Base-by-base conservation (phyloP, 2,888 invertebrate species). In the Pelosia muscerda region DNA sequence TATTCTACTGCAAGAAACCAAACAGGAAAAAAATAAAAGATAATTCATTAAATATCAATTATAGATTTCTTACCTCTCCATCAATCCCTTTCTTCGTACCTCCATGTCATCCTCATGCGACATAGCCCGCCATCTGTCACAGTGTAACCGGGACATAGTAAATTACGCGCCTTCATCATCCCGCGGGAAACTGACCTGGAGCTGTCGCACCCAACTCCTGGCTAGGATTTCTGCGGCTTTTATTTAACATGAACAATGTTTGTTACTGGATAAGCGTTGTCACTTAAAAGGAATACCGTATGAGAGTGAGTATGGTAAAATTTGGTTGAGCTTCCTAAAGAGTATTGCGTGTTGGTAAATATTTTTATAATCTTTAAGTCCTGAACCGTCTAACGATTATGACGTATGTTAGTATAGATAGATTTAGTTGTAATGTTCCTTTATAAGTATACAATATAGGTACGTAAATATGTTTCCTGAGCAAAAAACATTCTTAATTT, bases 141-240 rank as follows among this genome's bases (percentile, higher is more conserved):
- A 81, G 86, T 74, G 85, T 83, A 86, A 85, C 87, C 82, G 90
- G 84, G 87, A 84, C 87, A 84, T 88, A 89, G 91, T 93, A 92
- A 92, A 92, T 94, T 92, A 92, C 91, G 82, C 77, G 90, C 92
- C 91, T 92, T 90, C 92, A 88, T 92, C 92, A 91, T 90, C 87
- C 89, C 88, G 76, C 81, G 82, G 88, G 85, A 84, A 80, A 82
- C 83, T 88, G 89, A 87, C 90, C 90, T 86, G 86, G 74, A 74
- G 79, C 82, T 79, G 81, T 81, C 83, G 74, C 81, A 80, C 76
- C 76, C 71, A 72, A 74, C 73, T 78, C 75, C 74, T 72, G 70
- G 61, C 66, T 75, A 74, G 76, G 71, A 81, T 76, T 78, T 73
- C 83, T 78, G 82, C 73, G 77, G 84, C 79, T 84, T 86, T 86